Base-by-base conservation (phyloP, 2,797 vertebrate genomes). In the Tarsius wallacei region DNA sequence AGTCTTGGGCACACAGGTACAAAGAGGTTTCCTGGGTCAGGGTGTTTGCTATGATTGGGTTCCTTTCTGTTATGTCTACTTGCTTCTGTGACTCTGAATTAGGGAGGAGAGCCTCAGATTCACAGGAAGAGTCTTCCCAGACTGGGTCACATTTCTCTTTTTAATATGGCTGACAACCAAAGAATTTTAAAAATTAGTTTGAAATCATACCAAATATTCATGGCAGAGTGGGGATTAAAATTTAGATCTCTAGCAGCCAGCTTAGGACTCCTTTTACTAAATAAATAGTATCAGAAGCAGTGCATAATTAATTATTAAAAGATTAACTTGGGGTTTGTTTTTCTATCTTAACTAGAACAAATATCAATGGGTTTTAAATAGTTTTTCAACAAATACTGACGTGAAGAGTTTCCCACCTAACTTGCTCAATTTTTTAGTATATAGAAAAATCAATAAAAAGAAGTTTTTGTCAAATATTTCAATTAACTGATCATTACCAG, bases 221-320 rank as follows among this genome's bases (percentile, higher is more conserved):
- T 47, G 7, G 53, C 21, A 84, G 59, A 73, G 0, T 63, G 6
- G 63, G 26, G n/a, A 71, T 84, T 89, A 87, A 93, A 95, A 76
- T 47, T 71, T 63, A 77, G 42, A 9, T 95, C 24, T 68, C 26
- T 4, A 71, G 10, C 12, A 59, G 28, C 26, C 59, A 85, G 28
- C 14, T 26, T 19, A 28, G 0, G 5, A 12, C 7, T 90, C 42
- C 13, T 49, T 86, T 83, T 82, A 83, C 71, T 83, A 90, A 90
- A 66, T 24, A 87, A 91, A 73, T 3, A 74, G 6, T 81, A 81
- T 73, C 42, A 42, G 24, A 96, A 96, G 22, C 7, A 82, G 85
- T 61, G 31, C 1, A n/a, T 51, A 92, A 64, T 71, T 89, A 80
- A 68, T 81, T 95, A 93, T 53, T 93, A 61, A 84, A 88, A 96